Evolutionary conservation across 2,888 invertebrate genomes (phyloP).

Genomic region (Cephus runcator): DNA sequence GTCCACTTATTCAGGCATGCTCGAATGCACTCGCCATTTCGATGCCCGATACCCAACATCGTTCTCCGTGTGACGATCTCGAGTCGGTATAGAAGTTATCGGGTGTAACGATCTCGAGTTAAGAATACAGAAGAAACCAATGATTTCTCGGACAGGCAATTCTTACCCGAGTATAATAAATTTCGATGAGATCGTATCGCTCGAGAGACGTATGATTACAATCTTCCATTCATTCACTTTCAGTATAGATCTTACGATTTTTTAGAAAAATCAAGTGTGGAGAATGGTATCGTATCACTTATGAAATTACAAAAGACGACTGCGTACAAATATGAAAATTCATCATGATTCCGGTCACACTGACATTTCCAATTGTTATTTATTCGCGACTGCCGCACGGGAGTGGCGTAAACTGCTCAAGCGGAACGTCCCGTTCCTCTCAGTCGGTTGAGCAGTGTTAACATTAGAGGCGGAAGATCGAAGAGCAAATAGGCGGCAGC

Average conservation of each 20-base stretch:
- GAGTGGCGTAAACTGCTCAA: not conserved
- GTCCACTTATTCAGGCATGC: conserved; percentile 13
- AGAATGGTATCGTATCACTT: not conserved
- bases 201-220: not conserved
- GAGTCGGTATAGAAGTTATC: not conserved
- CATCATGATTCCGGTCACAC: not conserved
- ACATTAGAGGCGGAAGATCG: not conserved
- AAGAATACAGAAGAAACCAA: not conserved
- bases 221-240: too few relatives aligned
- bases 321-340: not conserved
- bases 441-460: not conserved
- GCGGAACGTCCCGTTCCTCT: not conserved
- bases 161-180: not conserved
- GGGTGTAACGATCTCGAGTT: not conserved
- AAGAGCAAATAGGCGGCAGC: not conserved
- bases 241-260: too few relatives aligned
- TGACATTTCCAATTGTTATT: not conserved
- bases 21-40: conserved; percentile 17
- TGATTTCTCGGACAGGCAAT: not conserved
- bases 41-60: not conserved
- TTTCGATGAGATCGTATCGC: not conserved
- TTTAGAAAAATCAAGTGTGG: not conserved
- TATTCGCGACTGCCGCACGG: not conserved
- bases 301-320: not conserved
- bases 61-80: not conserved